Evolutionary conservation across 2,797 vertebrate genomes (phyloP).

Genomic region (Peromyscus aztecus): DNA sequence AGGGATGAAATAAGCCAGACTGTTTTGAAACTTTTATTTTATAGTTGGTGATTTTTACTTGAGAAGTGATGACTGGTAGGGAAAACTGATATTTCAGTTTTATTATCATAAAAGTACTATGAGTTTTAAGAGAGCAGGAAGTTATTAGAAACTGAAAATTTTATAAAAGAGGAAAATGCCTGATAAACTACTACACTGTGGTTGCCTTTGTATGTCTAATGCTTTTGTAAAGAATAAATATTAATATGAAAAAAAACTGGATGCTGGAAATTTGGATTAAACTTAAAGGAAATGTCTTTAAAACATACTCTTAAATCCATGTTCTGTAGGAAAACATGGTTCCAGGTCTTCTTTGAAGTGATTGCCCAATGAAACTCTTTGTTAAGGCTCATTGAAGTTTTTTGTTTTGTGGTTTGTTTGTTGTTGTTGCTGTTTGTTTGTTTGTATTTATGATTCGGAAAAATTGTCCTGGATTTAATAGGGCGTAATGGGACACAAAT

Average conservation of each 20-base stretch:
- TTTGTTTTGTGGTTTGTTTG: not conserved
- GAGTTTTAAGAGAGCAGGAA: not conserved
- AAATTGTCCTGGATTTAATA: conserved; percentile 9
- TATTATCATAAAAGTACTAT: not conserved
- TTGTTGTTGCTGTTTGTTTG: not conserved
- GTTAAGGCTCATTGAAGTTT: not conserved
- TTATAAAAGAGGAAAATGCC: not conserved
- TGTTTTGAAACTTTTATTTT: not conserved
- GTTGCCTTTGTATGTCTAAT: conserved; percentile 7
- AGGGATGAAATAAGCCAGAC: not conserved
- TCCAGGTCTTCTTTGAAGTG: conserved; percentile 41
- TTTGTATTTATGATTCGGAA: conserved; percentile 42
- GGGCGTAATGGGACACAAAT: not conserved
- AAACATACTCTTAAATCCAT: conserved; percentile 22
- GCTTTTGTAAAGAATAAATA: conserved; percentile 24
- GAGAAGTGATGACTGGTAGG: not conserved
- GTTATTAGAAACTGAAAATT: conserved; percentile 26
- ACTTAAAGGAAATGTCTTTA: conserved; percentile 34
- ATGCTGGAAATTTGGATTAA: not conserved
- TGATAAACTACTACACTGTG: not conserved
- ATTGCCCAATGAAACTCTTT: conserved; percentile 29
- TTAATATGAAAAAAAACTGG: conserved; percentile 16
- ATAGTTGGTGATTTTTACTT: not conserved
- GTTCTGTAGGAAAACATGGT: conserved; percentile 42
- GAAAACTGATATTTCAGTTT: not conserved